Evolutionary conservation across 2,113 vertebrate species (phyloP).

Genomic region (Rhagologus leucostigma): DNA sequence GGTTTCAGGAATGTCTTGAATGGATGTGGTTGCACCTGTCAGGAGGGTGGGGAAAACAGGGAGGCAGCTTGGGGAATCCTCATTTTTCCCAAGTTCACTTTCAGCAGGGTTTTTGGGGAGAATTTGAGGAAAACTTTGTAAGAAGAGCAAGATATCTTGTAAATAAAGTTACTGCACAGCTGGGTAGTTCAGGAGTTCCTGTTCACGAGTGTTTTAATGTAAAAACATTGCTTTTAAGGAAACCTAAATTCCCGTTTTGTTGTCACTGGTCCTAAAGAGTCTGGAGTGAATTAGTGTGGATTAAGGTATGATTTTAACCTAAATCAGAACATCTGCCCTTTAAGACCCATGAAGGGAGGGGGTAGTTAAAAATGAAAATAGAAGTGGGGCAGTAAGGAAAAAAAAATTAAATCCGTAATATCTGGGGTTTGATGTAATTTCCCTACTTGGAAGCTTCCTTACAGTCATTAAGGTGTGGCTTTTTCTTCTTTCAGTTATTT

Average conservation of each 20-base stretch:
- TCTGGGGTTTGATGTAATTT: not conserved
- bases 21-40: not conserved
- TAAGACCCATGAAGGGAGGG: not conserved
- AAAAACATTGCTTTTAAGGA: not conserved
- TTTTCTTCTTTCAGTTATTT: not conserved
- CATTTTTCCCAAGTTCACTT: not conserved
- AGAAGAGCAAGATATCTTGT: not conserved
- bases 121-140: not conserved
- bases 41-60: not conserved
- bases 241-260: not conserved
- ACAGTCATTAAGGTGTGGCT: not conserved
- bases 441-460: not conserved
- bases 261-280: not conserved
- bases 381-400: not conserved
- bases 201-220: not conserved
- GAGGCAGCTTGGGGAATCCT: not conserved
- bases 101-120: not conserved
- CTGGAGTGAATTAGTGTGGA: not conserved
- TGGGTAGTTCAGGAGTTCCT: not conserved
- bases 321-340: not conserved
- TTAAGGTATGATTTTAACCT: not conserved
- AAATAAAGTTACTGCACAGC: not conserved
- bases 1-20: not conserved
- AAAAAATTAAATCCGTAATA: too few species aligned
- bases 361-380: not conserved